Evolutionary conservation across 2,797 vertebrate genomes (phyloP), one percentile per base, ranked within the genome.

Genomic region (Pseudotriccus pelzelni): DNA sequence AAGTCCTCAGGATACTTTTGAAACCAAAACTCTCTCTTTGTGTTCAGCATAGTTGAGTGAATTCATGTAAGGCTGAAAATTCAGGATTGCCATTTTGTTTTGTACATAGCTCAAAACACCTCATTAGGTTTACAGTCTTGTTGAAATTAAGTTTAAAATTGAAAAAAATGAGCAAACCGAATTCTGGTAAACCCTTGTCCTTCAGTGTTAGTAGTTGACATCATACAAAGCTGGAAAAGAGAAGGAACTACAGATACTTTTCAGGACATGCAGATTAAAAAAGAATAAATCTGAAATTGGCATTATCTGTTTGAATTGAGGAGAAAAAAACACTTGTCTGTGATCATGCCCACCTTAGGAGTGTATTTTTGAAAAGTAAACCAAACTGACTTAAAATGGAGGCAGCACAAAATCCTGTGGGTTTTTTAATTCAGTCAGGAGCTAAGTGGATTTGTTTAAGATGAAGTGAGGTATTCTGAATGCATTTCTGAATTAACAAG

Each of bases 1-100:
- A 0, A 56, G 18, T 43, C 24, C 21, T 62, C 11, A 0, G 23
- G 22, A 0, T 19, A 2, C 17, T 72, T 59, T 2, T 22, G 55
- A n/a, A 14, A 60, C 10, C 30, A 4, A 2, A 44, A 36, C 23
- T 9, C 1, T 21, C 67, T 73, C 19, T 34, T 25, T 47, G 24
- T 56, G 15, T 32, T 76, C 16, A 21, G 34, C 7, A 0, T 7
- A 46, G 30, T 7, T 34, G 49, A 46, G 56, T 34, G 49, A 62
- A 62, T 15, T 62, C 37, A 49, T 20, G 50, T 12, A 46, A 41
- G 12, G 13, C 4, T 92, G 47, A 52, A 67, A 66, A 55, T 25
- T 13, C 18, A 36, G 64, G 58, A 34, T 22, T 52, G 32, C 16
- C 1, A 0, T 49, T 73, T 37, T 30, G 9, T 46, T 70, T 84